phyloP scores from a whole-genome alignment of 53 echinoderm and acorn worm species.

The Patiria pectinifera region DNA sequence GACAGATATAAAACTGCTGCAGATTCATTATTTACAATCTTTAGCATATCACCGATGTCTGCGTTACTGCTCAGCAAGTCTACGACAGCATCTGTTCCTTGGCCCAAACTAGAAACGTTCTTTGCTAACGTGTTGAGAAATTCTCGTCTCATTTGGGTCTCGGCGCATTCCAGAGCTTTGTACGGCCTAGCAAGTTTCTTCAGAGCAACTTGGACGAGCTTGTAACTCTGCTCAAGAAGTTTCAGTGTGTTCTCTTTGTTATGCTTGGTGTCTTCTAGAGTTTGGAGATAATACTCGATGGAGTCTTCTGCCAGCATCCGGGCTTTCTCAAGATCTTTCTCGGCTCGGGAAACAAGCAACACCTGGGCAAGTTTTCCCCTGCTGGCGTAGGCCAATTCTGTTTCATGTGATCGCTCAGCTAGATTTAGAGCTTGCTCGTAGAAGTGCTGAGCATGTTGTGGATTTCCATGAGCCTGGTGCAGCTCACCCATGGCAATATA shows the following conservation, averaged over 20 bases:
- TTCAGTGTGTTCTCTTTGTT: conserved; percentile 55
- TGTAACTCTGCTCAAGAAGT: conserved; percentile 57
- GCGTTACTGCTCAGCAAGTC: conserved; percentile 3
- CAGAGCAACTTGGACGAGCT: conserved; percentile 76
- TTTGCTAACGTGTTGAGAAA: conserved; percentile 52
- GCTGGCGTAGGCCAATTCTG: conserved; percentile 54
- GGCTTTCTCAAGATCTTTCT: conserved; percentile 75
- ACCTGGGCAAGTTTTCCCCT: conserved; percentile 74
- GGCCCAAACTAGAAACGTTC: conserved; percentile 30
- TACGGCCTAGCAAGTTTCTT: conserved; percentile 65
- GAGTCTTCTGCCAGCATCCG: conserved; percentile 64
- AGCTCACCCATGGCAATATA: conserved; percentile 82
- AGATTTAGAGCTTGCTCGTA: conserved; percentile 81
- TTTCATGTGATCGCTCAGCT: conserved; percentile 70
- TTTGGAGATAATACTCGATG: conserved; percentile 58
- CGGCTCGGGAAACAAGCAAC: conserved; percentile 69
- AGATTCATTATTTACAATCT: conserved; percentile 66
- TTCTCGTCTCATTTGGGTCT: conserved; percentile 57
- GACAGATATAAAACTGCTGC: conserved; percentile 78
- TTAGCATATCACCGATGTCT: conserved; percentile 66
- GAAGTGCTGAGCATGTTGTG: conserved; percentile 78
- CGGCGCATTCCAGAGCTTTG: conserved; percentile 79
- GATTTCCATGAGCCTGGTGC: conserved; percentile 59
- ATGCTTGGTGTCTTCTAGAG: conserved; percentile 31
- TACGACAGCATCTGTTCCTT: conserved; percentile 8